Evolutionary conservation across 2,113 vertebrate genomes (phyloP).

Genomic region (Alethe castanea): DNA sequence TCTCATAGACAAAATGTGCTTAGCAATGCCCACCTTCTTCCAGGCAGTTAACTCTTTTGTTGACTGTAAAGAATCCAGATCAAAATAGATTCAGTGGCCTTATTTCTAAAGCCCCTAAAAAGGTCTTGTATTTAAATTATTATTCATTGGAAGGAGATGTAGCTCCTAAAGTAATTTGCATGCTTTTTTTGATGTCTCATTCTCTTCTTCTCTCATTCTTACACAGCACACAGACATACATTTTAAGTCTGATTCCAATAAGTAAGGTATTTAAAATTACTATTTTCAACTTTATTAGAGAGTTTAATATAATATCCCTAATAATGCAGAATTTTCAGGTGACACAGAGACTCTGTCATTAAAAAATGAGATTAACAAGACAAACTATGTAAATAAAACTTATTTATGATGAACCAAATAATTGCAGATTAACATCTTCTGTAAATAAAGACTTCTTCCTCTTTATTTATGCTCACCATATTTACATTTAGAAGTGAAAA

Average conservation of each 20-base stretch:
- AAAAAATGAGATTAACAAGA: background rate
- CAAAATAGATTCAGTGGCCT: constrained; percentile 28
- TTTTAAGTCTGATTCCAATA: background rate
- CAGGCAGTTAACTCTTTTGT: constrained; percentile 69
- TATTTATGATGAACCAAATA: background rate
- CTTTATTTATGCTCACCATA: background rate
- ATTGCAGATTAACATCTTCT: background rate
- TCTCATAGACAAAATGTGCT: constrained; percentile 66
- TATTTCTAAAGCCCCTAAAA: constrained; percentile 2
- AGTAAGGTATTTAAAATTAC: background rate
- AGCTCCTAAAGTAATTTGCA: constrained; percentile 25
- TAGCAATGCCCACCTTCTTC: constrained; percentile 31
- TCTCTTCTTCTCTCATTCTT: background rate
- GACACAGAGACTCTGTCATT: background rate
- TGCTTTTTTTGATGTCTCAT: background rate
- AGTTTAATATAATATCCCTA: background rate
- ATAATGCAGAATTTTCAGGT: background rate
- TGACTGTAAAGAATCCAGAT: constrained; percentile 3
- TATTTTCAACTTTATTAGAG: background rate
- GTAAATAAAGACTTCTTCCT: background rate
- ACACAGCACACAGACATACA: background rate
- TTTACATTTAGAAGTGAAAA: background rate
- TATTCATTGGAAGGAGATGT: constrained; percentile 19
- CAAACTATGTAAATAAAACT: background rate
- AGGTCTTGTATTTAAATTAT: constrained; percentile 40